Base-by-base conservation (phyloP, 2,113 vertebrate species). In the Hepsetus odoe region DNA sequence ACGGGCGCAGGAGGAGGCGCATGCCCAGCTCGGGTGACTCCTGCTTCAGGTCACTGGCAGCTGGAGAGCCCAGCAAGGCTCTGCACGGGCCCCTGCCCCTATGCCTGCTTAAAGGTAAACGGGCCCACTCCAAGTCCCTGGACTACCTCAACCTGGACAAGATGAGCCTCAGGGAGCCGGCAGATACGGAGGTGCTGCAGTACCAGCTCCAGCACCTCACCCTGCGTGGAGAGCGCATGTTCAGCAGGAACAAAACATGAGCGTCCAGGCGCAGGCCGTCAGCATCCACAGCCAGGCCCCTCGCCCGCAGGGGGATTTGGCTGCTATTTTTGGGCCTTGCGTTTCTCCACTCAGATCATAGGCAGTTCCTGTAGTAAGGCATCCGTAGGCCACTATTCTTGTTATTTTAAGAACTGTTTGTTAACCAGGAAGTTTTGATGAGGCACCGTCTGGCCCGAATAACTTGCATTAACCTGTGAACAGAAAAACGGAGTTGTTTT, bases 121-220 rank as follows among this genome's bases (percentile, higher is more conserved):
- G 92, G 84, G 91, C 94, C 81, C 94, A 96, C 83, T 97, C 96
- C 11, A 99, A 98, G 92, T 99, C 96, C 18, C 91, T 99, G 90
- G 97, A 99, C 94, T 98, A 98, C 95, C 96, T 99, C 91, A 98
- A 99, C 86, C 93, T 99, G 90, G 96, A 99, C 92, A 98, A 96
- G 94, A 97, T 98, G 92, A 95, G 75, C 76, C 91, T 95, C 85
- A 93, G 94, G 88, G 96, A 99, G 89, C 93, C 96, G n/a, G 93
- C 95, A 30, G 97, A 99, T 89, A 97, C 97, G 0, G 96, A 99
- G 84, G 91, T 96, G 84, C 90, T 99, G 49, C 97, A 98, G 84
- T 94, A 96, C 88, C 96, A 98, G 84, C 95, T 99, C 65, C 97
- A 99, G 56, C 96, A 97, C 84, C 95, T 99, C 46, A 98, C 94